Evolutionary conservation across 1,140 invertebrate species (phyloP).

Genomic region (Drosophila auraria): DNA sequence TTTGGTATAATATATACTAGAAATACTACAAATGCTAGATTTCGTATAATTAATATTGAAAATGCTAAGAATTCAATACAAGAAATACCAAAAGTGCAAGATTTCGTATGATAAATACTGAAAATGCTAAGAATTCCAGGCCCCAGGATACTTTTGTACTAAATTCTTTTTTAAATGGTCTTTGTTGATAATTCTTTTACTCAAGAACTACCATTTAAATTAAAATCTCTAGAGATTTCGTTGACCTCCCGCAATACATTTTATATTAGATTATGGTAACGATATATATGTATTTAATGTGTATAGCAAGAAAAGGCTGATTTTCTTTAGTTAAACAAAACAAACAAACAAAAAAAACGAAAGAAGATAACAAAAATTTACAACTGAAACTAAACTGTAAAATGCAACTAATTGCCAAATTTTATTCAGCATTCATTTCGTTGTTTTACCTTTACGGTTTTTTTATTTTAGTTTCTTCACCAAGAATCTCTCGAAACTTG

Average conservation of each 20-base stretch:
- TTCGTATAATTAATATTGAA: too few species aligned
- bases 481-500: conserved; percentile 44
- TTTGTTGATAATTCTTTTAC: neutral
- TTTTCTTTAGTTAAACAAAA: conserved; percentile 77
- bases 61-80: too few species aligned
- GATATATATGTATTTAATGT: conserved; percentile 70
- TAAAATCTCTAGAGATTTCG: conserved; percentile 8
- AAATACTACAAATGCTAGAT: too few species aligned
- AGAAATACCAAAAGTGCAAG: too few species aligned
- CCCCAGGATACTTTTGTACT: neutral
- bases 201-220: neutral
- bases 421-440: conserved; percentile 62
- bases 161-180: neutral
- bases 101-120: too few species aligned
- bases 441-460: conserved; percentile 33
- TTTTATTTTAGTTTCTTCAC: conserved; percentile 17
- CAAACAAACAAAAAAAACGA: conserved; percentile 46
- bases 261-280: conserved; percentile 39
- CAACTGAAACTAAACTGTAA: conserved; percentile 54
- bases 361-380: conserved; percentile 36
- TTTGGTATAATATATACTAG: too few species aligned
- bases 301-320: conserved; percentile 82
- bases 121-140: neutral
- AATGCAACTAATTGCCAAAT: conserved; percentile 82
- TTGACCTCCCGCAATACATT: conserved; percentile 17